Percentiles rank a stretch among this genome's conserved stretches.
phyloP scores from a whole-genome alignment of 2,888 invertebrate species.

The Clivina fossor region DNA sequence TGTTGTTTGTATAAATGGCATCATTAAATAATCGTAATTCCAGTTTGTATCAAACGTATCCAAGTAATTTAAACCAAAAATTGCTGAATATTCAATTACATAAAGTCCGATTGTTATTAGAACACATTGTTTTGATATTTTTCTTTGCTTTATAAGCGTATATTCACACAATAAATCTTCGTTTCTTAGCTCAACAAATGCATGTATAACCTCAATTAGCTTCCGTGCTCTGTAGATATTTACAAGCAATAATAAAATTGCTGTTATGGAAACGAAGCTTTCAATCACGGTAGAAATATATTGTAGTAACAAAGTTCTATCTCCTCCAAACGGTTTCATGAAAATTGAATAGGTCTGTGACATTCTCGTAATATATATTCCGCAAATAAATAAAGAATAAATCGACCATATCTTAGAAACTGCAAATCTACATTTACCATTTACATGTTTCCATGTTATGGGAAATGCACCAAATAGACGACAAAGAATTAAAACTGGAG shows the following conservation, averaged over 20 bases:
- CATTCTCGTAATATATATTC: slow-evolving; percentile 41
- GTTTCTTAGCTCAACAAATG: slow-evolving; percentile 42
- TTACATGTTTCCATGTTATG: slow-evolving; percentile 44
- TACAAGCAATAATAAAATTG: slow-evolving; percentile 43
- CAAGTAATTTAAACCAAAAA: slow-evolving; percentile 44
- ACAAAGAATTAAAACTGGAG: slow-evolving; percentile 40
- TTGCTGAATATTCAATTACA: slow-evolving; percentile 41
- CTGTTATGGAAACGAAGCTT: slow-evolving; percentile 39
- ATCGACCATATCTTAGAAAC: slow-evolving; percentile 45
- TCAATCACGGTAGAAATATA: slow-evolving; percentile 21
- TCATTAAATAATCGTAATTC: slow-evolving; percentile 43
- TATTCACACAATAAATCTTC: slow-evolving; percentile 48
- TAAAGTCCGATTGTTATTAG: slow-evolving; percentile 38
- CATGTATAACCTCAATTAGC: slow-evolving; percentile 46
- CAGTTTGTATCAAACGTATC: slow-evolving; percentile 44
- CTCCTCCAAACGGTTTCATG: slow-evolving; percentile 3
- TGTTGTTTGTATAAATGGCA: slow-evolving; percentile 45
- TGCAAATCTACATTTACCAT: slow-evolving; percentile 46
- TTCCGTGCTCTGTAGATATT: slow-evolving; percentile 44
- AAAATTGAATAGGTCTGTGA: slow-evolving; percentile 2
- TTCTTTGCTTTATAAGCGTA: slow-evolving; percentile 40
- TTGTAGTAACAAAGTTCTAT: neutral
- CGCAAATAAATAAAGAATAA: slow-evolving; percentile 43
- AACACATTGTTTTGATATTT: slow-evolving; percentile 41
- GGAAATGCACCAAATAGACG: slow-evolving; percentile 48